Conservation (phyloP, 2,113 vertebrate species). For the Odocoileus virginianus region DNA sequence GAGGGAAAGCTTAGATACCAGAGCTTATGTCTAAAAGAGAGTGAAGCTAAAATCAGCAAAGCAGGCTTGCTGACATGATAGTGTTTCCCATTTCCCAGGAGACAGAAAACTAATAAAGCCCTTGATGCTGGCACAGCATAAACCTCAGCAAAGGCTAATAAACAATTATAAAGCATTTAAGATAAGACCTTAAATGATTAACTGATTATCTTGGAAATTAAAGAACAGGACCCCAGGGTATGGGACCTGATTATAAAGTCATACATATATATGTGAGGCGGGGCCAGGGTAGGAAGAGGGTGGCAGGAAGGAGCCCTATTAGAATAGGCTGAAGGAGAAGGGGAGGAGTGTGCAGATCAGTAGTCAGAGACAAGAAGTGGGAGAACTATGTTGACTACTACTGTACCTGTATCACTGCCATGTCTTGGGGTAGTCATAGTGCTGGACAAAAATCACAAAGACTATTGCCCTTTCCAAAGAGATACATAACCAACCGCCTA, state of each 20-base stretch:
- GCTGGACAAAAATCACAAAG: neutral
- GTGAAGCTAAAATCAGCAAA: neutral
- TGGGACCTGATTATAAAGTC: neutral
- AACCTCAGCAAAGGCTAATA: neutral
- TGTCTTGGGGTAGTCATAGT: neutral
- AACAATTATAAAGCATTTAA: neutral
- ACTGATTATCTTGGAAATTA: neutral
- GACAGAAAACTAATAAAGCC: neutral
- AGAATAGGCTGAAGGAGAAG: neutral
- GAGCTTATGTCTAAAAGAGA: neutral
- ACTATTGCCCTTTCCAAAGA: neutral
- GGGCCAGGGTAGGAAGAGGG: neutral
- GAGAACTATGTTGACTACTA: neutral
- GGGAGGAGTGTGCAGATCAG: neutral
- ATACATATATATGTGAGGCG: neutral
- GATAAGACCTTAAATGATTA: slow-evolving; percentile 29
- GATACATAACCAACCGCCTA: neutral
- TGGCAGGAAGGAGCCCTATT: neutral
- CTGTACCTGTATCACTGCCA: neutral
- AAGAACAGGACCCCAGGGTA: neutral
- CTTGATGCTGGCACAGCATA: neutral
- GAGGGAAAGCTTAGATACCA: neutral
- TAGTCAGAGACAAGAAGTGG: neutral
- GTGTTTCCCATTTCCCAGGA: neutral
- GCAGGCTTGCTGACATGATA: neutral